Evolutionary conservation across 2,113 vertebrate genomes (phyloP), one percentile per base, ranked within the genome.

Genomic region (Scalopus aquaticus): DNA sequence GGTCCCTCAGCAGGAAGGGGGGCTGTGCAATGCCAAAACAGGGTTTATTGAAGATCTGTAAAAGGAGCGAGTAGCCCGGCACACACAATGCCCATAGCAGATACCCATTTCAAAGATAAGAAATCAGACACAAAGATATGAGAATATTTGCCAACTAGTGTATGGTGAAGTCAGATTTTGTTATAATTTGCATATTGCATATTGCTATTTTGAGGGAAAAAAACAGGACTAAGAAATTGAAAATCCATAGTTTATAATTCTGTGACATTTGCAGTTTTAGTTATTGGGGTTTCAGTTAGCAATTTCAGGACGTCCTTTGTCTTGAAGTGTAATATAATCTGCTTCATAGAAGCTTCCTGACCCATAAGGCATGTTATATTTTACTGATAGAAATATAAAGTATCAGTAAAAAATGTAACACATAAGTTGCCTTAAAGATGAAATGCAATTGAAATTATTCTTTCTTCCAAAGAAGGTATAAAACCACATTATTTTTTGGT

Each of bases 81-180:
- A 9, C 46, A 76, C 5, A 62, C 17, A 8, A 6, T 0, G 15
- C n/a, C 64, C 39, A 24, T 0, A 0, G 28, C 28, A 54, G 20
- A 49, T 49, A 26, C 35, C 32, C 16, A 9, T 5, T 0, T 35
- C 10, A 4, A 15, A 81, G 15, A 12, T 44, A 26, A 78, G n/a
- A 15, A 42, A 49, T n/a, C 7, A 72, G 15, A 88, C 5, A 39
- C 32, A 72, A n/a, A 44, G 64, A 30, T 39, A 6, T 60, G n/a
- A 79, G 9, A 28, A 42, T 35, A 51, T 15, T 42, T 62, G 42
- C 28, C 44, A 11, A 10, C 6, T 28, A 30, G 11, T 42, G 16
- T 73, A 30, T 37, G 30, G 35, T 35, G 35, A 73, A 35, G 22
- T 16, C 22, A 44, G 54, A 30, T n/a, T 65, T 35, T 74, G 11